Conservation (phyloP, 2,888 invertebrate genomes). For the Gastracanthus pulcherrimus region DNA sequence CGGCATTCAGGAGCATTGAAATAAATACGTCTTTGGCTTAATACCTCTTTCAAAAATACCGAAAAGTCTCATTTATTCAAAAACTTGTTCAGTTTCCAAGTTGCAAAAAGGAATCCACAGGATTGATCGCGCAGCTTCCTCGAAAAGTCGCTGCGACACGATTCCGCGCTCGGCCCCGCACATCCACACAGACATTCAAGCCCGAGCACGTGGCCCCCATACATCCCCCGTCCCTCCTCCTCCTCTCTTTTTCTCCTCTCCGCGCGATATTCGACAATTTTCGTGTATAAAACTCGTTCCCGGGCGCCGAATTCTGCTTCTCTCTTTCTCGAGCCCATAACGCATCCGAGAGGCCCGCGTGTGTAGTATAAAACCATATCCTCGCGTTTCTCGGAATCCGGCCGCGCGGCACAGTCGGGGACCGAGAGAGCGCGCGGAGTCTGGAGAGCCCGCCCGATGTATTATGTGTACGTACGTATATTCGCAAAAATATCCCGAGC, state of each 20-base stretch:
- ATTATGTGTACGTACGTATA: constrained; percentile 39
- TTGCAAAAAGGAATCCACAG: no score
- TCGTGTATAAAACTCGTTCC: constrained; percentile 37
- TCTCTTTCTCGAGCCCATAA: constrained; percentile 11
- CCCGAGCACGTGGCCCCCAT: background rate
- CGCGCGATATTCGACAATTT: constrained; percentile 20
- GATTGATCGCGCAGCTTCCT: no score
- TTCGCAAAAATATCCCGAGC: constrained; percentile 36
- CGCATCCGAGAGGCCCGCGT: constrained; percentile 18
- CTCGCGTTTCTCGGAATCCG: constrained; percentile 46
- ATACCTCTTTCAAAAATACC: no score
- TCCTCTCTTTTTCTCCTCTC: background rate
- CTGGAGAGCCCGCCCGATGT: constrained; percentile 4
- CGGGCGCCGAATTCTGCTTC: background rate
- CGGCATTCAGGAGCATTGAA: no score
- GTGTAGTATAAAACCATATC: constrained; percentile 6
- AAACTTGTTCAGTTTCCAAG: no score
- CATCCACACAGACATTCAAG: background rate
- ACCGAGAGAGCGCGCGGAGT: background rate
- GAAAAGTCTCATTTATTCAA: no score
- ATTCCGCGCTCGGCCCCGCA: no score
- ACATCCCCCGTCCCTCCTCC: background rate
- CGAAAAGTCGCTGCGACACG: no score
- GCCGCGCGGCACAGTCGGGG: constrained; percentile 29
- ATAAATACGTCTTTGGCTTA: no score